These are phyloP conservation scores for Habrosyne pyritoides DNA, from an alignment of 2,888 invertebrate genomes.

Conservation along the genomic window DNA sequence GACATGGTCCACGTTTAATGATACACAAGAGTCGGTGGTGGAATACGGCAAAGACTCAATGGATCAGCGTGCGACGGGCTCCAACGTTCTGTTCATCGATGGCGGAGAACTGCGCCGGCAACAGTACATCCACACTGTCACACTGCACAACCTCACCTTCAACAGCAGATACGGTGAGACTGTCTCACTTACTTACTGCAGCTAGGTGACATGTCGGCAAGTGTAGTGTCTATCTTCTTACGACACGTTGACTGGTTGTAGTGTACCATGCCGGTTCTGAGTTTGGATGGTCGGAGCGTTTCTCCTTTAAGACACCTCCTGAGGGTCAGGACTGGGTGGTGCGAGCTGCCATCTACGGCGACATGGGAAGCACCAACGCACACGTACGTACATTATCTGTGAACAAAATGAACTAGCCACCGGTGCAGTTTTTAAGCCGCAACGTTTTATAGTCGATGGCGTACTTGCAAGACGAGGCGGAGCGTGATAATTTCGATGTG, in stretches of 20 bases:
- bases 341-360: constrained; percentile 93
- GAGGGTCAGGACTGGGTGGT: constrained; percentile 89
- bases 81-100: constrained; percentile 87
- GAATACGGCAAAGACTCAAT: constrained; percentile 88
- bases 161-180: constrained; percentile 85
- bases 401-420: background rate
- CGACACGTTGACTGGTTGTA: constrained; percentile 48
- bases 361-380: constrained; percentile 97
- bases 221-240: background rate
- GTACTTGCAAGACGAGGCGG: constrained; percentile 92
- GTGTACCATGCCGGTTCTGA: constrained; percentile 92
- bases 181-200: background rate
- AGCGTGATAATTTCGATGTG: constrained; percentile 91
- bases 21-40: constrained; percentile 87
- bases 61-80: constrained; percentile 81
- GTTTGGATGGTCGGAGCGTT: constrained; percentile 92
- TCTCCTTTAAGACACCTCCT: constrained; percentile 89
- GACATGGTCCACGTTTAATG: constrained; percentile 92
- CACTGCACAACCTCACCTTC: constrained; percentile 83
- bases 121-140: constrained; percentile 92
- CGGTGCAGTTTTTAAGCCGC: constrained; percentile 17
- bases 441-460: constrained; percentile 85
- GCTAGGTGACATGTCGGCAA: constrained; percentile 9
- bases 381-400: constrained; percentile 67
- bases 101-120: constrained; percentile 86